Evolutionary conservation across 2,113 vertebrate species (phyloP), one percentile per base, ranked within the genome.

Genomic region (Procavia capensis): DNA sequence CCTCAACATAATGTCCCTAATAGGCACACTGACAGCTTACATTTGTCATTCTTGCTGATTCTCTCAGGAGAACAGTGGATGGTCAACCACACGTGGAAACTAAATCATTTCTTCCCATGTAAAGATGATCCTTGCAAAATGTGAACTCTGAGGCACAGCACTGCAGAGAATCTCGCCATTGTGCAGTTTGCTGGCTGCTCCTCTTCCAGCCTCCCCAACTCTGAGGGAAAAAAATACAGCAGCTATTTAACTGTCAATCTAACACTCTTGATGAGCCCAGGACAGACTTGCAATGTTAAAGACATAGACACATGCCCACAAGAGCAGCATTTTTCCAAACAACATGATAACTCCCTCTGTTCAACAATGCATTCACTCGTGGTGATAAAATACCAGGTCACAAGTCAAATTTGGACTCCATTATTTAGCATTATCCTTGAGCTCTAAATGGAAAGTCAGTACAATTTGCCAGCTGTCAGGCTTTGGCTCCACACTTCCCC

Each of bases 381-480:
- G n/a, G 84, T 79, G 75, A 97, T 88, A 96, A 96, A 97, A 97
- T 64, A 70, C 41, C 84, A 93, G 87, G 93, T 96, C 87, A 92
- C 89, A 95, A 97, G 97, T 92, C 84, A 97, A 88, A 93, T 89
- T 97, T 94, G 94, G 88, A 95, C 76, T 96, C 95, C 82, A 85
- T 96, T 94, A 94, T 45, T 68, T 78, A 96, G 31, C 82, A 82
- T 94, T 95, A 96, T 93, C 87, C 64, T 96, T 96, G 81, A 92
- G 85, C 57, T 95, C 87, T 94, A 95, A 96, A 80, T 92, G 78
- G 82, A 89, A 95, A 95, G 85, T 86, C 87, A 86, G 87, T 83
- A 85, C 72, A 90, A 82, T 83, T 95, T 63, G 76, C 68, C 90
- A 96, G 93, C 91, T 94, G 91, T 70, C 87, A 34, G 80, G 34